phyloP scores from a whole-genome alignment of 2,113 vertebrate genomes.

The Benitochromis conjunctus region DNA sequence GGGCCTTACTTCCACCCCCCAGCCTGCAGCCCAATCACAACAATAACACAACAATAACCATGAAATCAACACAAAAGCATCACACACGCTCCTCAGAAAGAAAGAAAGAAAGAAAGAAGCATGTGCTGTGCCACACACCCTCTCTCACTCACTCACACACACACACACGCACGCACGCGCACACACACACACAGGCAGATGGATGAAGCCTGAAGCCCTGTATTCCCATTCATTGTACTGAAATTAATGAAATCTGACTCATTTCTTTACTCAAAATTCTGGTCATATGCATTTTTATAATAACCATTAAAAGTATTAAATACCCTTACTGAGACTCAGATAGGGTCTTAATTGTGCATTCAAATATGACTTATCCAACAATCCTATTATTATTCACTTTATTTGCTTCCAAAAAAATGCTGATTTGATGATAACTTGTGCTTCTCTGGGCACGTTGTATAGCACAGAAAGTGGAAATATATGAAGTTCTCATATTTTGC shows the following conservation, averaged over 20 bases:
- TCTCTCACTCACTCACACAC: neutral
- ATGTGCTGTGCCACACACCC: conserved; percentile 20
- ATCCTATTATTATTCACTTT: neutral
- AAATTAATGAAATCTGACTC: neutral
- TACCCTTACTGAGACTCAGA: neutral
- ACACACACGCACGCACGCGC: conserved; percentile 13
- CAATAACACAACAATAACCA: conserved; percentile 51
- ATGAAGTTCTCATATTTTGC: neutral
- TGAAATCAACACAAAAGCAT: conserved; percentile 50
- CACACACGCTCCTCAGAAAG: conserved; percentile 16
- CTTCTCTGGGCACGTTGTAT: neutral
- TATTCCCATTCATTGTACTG: neutral
- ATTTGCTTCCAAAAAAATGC: neutral
- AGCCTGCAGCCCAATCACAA: conserved; percentile 17
- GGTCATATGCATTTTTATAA: neutral
- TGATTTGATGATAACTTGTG: neutral
- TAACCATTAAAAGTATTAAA: neutral
- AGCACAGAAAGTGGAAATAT: neutral
- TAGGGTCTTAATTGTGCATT: neutral
- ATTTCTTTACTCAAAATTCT: neutral
- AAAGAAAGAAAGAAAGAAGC: neutral
- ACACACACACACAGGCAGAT: neutral
- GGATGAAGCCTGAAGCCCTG: neutral
- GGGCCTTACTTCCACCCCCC: conserved; percentile 27
- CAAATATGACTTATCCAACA: no score